Evolutionary conservation across 2,888 invertebrate species (phyloP).

Genomic region (Strigamia transsilvanica): DNA sequence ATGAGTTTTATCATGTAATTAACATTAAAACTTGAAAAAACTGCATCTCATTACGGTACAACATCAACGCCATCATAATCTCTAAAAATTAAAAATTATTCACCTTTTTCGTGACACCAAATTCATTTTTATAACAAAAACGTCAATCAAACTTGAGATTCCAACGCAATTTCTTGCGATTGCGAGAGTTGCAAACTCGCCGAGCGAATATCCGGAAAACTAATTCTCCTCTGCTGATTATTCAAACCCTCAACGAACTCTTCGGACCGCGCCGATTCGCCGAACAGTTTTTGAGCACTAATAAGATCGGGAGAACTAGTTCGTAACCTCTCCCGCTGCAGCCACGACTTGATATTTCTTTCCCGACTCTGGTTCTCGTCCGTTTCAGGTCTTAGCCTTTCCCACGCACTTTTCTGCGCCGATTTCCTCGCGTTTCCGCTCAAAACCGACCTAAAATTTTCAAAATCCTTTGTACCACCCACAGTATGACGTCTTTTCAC

Average conservation of each 20-base stretch:
- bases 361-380: slow-evolving; percentile 53
- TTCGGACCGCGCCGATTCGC: neutral
- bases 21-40: slow-evolving; percentile 17
- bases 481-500: slow-evolving; percentile 89
- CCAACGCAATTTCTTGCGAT: slow-evolving; percentile 24
- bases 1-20: neutral
- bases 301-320: slow-evolving; percentile 71
- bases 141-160: slow-evolving; percentile 47
- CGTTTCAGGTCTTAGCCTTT: slow-evolving; percentile 62
- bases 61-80: neutral
- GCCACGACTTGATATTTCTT: slow-evolving; percentile 61
- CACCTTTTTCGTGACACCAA: too few relatives aligned
- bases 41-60: slow-evolving; percentile 25
- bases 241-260: neutral
- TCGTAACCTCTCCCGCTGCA: slow-evolving; percentile 68
- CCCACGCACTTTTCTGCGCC: slow-evolving; percentile 61
- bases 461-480: slow-evolving; percentile 89
- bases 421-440: slow-evolving; percentile 20
- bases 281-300: neutral
- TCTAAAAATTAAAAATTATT: neutral
- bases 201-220: slow-evolving; percentile 17
- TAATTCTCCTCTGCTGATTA: neutral
- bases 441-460: slow-evolving; percentile 68
- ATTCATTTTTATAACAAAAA: neutral
- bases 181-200: slow-evolving; percentile 21